Evolutionary conservation across 2,888 invertebrate species (phyloP).

Genomic region (Spisula subtruncata): DNA sequence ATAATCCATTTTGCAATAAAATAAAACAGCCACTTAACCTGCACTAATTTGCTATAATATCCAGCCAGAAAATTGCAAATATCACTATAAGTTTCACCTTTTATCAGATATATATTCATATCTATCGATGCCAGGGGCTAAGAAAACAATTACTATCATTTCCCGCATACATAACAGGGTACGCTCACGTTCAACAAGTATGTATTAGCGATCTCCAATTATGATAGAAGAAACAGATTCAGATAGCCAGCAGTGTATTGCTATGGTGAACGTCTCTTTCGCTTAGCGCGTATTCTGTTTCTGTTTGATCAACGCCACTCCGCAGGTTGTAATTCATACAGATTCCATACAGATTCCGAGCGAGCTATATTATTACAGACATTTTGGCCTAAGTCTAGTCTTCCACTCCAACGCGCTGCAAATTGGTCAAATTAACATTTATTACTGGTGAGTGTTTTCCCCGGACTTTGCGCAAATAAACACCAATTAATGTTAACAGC

Average conservation of each 20-base stretch:
- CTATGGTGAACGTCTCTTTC: background rate
- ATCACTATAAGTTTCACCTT: constrained; percentile 12
- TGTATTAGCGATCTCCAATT: constrained; percentile 8
- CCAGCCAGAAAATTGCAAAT: constrained; percentile 1
- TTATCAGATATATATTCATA: background rate
- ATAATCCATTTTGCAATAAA: constrained; percentile 12
- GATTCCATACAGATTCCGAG: no score
- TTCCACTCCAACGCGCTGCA: background rate
- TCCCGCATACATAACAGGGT: background rate
- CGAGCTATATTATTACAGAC: background rate
- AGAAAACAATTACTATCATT: constrained; percentile 24
- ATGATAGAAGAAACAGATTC: constrained; percentile 11
- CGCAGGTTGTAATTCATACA: background rate
- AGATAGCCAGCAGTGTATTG: background rate
- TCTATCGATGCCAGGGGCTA: constrained; percentile 1
- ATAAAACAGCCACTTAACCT: background rate
- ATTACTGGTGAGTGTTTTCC: background rate
- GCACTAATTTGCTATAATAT: background rate
- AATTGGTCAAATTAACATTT: constrained; percentile 15
- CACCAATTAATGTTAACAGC: background rate
- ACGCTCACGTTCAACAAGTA: background rate
- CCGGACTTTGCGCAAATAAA: background rate
- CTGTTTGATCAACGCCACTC: background rate
- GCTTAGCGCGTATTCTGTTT: background rate
- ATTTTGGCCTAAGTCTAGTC: background rate